Base-by-base conservation (phyloP, 2,113 vertebrate species). In the Conger conger region DNA sequence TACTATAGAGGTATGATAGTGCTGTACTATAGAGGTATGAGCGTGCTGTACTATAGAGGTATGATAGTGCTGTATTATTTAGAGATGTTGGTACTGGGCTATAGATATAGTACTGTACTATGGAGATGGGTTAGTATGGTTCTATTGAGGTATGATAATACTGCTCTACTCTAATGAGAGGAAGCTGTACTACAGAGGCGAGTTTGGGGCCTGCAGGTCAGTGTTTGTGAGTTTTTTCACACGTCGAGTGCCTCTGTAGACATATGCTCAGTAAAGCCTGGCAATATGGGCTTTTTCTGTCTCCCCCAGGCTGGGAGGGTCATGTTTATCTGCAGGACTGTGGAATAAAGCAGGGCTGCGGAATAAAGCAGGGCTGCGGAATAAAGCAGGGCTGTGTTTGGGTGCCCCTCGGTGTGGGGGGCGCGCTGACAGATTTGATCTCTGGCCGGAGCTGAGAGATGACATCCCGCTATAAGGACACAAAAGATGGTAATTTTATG, bases 401-500 rank as follows among this genome's bases (percentile, higher is more conserved):
- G 9, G 68, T 17, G 20, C 18, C 57, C 57, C 20, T 4, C 87
- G 90, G 89, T 90, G 90, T 93, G 92, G 93, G 95, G 92, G 95
- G 93, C 94, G 86, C 93, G 86, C 90, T 96, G 97, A 97, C 97
- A 97, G 93, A 91, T 93, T 93, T 89, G 94, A 89, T 94, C 94
- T 94, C 94, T 95, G 91, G 90, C 80, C 94, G 93, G 94, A 94
- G 95, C 95, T 97, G 95, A 95, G 96, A 96, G 90, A 92, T 96
- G 95, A 97, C 95, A 95, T 95, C 88, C 90, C 94, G 94, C 94
- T 95, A 92, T 88, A 91, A 89, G 86, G 87, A 93, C 93, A 90
- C 88, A 94, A 94, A 95, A 96, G 96, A 97, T 93, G 93, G 90
- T 97, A 96, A 97, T 97, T 95, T 96, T 96, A 96, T 95, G 91